Conservation (phyloP, 2,888 invertebrate species). For the Drosophila leonis region DNA sequence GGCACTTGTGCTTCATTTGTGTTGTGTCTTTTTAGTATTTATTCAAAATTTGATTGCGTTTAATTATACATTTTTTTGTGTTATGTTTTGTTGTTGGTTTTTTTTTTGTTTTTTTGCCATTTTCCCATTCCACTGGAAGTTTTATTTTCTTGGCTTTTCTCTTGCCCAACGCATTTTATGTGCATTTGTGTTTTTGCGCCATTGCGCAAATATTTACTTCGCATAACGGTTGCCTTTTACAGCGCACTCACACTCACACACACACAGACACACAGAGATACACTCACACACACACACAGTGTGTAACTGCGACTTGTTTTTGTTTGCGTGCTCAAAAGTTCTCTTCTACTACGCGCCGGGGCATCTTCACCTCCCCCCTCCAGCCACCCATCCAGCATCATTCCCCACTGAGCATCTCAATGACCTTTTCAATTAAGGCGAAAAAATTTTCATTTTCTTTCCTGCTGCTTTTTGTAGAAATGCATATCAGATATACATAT, state of each 20-base stretch:
- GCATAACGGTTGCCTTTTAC: conserved; percentile 57
- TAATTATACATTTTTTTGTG: conserved; percentile 64
- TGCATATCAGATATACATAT: conserved; percentile 30
- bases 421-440: conserved; percentile 62
- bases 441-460: conserved; percentile 10
- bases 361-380: not conserved
- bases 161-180: conserved; percentile 38
- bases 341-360: not conserved
- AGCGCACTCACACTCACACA: conserved; percentile 25
- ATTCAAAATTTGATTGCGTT: conserved; percentile 69
- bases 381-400: not conserved
- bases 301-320: conserved; percentile 32
- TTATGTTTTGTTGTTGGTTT: conserved; percentile 22
- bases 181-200: conserved; percentile 51
- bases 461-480: conserved; percentile 11
- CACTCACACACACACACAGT: not conserved
- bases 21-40: conserved; percentile 45
- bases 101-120: conserved; percentile 15
- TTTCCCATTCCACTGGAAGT: conserved; percentile 24
- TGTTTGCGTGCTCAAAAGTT: conserved; percentile 22
- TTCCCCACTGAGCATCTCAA: conserved; percentile 14
- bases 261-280: not conserved
- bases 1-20: not conserved
- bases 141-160: conserved; percentile 48
- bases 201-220: conserved; percentile 70